phyloP scores from a whole-genome alignment of 2,113 vertebrate genomes.

The Nyctereutes procyonoides region DNA sequence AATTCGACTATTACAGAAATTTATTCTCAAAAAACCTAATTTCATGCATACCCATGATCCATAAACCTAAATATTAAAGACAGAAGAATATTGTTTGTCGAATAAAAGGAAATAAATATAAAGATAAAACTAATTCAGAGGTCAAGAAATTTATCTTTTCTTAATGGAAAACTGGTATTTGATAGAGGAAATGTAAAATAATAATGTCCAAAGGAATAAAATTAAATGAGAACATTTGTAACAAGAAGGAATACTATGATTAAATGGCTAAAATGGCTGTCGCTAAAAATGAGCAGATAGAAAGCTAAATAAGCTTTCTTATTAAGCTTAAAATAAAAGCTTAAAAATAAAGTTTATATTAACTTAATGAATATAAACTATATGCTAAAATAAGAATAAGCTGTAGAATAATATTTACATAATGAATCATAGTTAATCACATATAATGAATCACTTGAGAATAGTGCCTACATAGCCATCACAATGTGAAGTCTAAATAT shows the following conservation, averaged over 20 bases:
- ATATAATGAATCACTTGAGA: neutral
- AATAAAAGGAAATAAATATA: neutral
- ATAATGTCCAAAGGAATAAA: neutral
- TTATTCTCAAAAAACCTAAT: neutral
- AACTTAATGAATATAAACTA: neutral
- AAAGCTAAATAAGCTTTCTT: neutral
- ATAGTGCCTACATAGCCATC: neutral
- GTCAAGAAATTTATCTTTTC: neutral
- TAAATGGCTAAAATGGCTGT: neutral
- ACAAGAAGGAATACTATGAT: neutral
- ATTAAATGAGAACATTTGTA: neutral
- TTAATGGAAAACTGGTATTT: neutral
- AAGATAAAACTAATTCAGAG: neutral
- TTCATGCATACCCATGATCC: neutral
- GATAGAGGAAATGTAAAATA: neutral
- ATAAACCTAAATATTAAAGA: neutral
- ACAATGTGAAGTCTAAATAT: neutral
- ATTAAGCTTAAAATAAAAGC: neutral
- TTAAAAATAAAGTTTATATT: slow-evolving; percentile 1
- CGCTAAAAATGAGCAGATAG: neutral
- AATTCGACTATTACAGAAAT: neutral
- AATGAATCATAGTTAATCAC: neutral
- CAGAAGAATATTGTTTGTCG: neutral
- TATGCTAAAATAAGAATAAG: neutral
- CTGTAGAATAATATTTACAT: neutral